A percentile compares a stretch with the other conserved stretches of the same genome.
Conservation (phyloP, 2,888 invertebrate species). For the Apamea epomidion region DNA sequence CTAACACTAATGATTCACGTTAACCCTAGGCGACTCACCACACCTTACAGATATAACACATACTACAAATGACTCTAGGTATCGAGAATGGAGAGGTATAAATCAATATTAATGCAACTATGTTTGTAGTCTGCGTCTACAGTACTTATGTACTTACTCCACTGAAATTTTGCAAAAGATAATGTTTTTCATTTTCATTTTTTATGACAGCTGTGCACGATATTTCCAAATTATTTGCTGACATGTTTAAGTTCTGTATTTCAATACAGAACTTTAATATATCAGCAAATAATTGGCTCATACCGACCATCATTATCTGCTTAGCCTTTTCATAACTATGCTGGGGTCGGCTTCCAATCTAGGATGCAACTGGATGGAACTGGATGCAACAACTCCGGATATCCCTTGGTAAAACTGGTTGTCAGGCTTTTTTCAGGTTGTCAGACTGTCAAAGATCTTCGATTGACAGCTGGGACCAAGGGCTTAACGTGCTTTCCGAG, state of each 20-base stretch:
- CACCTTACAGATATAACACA: conserved; percentile 75
- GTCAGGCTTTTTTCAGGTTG: neutral
- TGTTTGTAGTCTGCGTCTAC: conserved; percentile 73
- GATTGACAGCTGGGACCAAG: neutral
- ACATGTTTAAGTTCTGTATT: neutral
- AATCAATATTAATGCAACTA: conserved; percentile 79
- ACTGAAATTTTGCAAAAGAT: conserved; percentile 12
- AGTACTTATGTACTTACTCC: conserved; percentile 57
- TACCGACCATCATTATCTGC: neutral
- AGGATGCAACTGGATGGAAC: too few relatives aligned
- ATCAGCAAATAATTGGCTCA: too few relatives aligned
- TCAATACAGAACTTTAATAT: too few relatives aligned
- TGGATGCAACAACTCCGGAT: neutral
- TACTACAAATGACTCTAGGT: conserved; percentile 77
- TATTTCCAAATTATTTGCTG: neutral
- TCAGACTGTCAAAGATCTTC: too few relatives aligned
- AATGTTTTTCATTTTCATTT: neutral
- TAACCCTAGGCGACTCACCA: conserved; percentile 62
- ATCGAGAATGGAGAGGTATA: conserved; percentile 75
- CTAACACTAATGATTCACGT: neutral
- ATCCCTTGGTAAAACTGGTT: too few relatives aligned
- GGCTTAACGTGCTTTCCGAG: neutral
- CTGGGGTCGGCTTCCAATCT: neutral
- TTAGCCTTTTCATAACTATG: neutral
- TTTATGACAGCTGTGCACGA: neutral